A percentile compares a stretch with the other conserved stretches of the same genome.
Evolutionary conservation across 92 coral and sea anemone species (phyloP).

Genomic region (Paramuricea clavata): DNA sequence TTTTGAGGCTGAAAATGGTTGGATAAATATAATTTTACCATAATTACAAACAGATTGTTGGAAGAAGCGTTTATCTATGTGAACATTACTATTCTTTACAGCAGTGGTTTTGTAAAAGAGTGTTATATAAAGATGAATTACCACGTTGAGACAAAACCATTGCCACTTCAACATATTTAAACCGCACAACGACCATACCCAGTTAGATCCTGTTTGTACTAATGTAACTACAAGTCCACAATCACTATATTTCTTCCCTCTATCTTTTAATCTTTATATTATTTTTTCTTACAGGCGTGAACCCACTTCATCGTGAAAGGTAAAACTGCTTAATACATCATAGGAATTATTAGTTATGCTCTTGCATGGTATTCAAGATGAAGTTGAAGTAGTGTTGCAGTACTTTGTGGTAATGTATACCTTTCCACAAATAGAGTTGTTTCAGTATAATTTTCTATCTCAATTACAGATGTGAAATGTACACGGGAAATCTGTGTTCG

Average conservation of each 20-base stretch:
- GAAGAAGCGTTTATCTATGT: no score
- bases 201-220: background rate
- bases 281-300: slow-evolving; percentile 17
- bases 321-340: background rate
- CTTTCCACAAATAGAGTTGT: no score
- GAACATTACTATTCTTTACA: no score
- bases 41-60: background rate
- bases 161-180: no score
- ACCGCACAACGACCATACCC: no score
- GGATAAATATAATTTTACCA: background rate
- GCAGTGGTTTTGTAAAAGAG: no score
- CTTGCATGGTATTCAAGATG: background rate
- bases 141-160: no score
- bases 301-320: slow-evolving; percentile 47
- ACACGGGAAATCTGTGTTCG: slow-evolving; percentile 32
- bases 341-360: background rate
- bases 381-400: background rate
- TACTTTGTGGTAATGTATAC: background rate
- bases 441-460: background rate
- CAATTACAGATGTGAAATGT: slow-evolving; percentile 38
- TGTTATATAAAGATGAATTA: no score
- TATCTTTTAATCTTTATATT: background rate
- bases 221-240: background rate
- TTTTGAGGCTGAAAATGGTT: background rate
- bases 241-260: background rate